phyloP scores from a whole-genome alignment of 2,888 invertebrate species.

The Pollenia amentaria region DNA sequence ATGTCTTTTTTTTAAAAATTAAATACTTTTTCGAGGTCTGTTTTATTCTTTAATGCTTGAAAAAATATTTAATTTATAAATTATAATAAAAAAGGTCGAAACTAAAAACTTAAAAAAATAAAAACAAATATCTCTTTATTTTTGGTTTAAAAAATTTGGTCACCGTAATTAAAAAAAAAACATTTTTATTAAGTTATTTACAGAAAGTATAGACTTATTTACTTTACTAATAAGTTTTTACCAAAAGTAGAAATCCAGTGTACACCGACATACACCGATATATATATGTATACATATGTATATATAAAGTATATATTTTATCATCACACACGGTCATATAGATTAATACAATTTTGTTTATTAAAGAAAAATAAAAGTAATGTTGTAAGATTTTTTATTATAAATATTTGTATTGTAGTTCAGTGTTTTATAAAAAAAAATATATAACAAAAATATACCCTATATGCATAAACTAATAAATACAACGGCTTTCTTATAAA shows the following conservation, averaged over 20 bases:
- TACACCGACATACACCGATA: conserved; percentile 71
- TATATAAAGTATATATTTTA: conserved; percentile 47
- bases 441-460: conserved; percentile 62
- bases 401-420: conserved; percentile 83
- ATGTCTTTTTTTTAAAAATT: no score
- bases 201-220: neutral
- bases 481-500: conserved; percentile 41
- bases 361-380: conserved; percentile 78
- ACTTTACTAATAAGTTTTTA: conserved; percentile 40
- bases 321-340: conserved; percentile 79
- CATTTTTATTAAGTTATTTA: neutral
- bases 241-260: conserved; percentile 52
- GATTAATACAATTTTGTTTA: conserved; percentile 83
- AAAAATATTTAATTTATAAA: no score
- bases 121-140: no score
- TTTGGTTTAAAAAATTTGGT: no score
- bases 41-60: no score
- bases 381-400: conserved; percentile 83
- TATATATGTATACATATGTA: no score
- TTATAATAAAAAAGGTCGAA: no score
- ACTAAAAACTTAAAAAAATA: no score
- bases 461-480: conserved; percentile 51
- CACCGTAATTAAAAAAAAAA: no score
- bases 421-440: conserved; percentile 81
- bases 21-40: no score